Evolutionary conservation across 2,113 vertebrate genomes (phyloP), one percentile per base, ranked within the genome.

Genomic region (Scolopax mira): DNA sequence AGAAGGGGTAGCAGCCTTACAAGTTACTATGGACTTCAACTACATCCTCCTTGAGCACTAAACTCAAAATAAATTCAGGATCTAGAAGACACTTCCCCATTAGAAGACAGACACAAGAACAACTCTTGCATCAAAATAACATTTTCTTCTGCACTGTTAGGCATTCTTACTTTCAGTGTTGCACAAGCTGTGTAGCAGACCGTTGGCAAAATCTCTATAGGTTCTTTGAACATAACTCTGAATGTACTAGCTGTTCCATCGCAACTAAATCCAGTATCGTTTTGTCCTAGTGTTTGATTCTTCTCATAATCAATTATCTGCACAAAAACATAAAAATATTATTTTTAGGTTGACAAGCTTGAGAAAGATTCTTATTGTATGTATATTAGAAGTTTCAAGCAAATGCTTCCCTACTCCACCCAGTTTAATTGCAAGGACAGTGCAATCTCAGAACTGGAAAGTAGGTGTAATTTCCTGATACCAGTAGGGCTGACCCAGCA

Each of bases 181-280:
- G 99, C 99, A 39, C 99, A 99, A 13, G 99, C 99, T 27, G 99
- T 99, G 98, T 99, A 99, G 97, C 98, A 99, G 92, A 99, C 98
- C 0, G 98, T 99, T 92, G 99, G 99, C 62, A 99, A 93, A 79
- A 99, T 99, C 95, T 99, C 99, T 87, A 99, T 98, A 4, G 99
- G 99, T 60, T 99, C 99, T 90, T 99, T 99, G 97, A 99, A 99
- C 99, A 99, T 99, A 54, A 99, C 99, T 96, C 99, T 97, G 98
- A 99, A 99, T 0, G 99, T 99, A 90, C 95, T 99, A 11, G 99
- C 98, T 6, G 99, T 99, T 75, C 99, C 99, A 18, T 99, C 99
- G 67, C 99, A 99, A 89, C 99, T 99, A 81, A 99, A 99, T 13
- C 99, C 99, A 2, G 99, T 99, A 90, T 99, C 99, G 0, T 99